Evolutionary conservation across 2,113 vertebrate genomes (phyloP), one percentile per base, ranked within the genome.

Genomic region (Daboia siamensis): DNA sequence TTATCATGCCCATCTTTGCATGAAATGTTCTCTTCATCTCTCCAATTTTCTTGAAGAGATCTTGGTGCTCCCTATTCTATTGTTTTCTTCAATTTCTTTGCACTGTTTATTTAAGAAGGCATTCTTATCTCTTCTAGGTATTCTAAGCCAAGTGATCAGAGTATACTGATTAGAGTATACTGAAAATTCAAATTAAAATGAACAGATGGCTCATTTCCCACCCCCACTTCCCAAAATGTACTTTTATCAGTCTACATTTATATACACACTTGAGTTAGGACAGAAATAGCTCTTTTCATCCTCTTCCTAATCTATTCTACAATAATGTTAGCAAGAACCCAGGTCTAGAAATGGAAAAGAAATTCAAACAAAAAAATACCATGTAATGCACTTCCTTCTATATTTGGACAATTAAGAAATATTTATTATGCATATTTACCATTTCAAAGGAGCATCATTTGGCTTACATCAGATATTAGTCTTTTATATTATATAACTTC

Each of bases 361-460:
- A 54, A 87, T 52, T 61, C 9, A 61, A 61, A 39, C 85, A 91
- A 85, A 93, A 57, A 94, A 93, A 61, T 88, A 5, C 59, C 88
- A 93, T 93, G 33, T 89, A 87, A 91, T 88, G 39, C 74, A 59
- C 29, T 94, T 93, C 92, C 89, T 56, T 3, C 0, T 90, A 46
- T 0, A 89, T 20, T 61, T 96, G 84, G 92, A 90, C 46, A 95
- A 93, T 94, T 1, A 12, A 90, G 46, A 29, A 90, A 1, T 93
- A 61, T 94, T 96, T 96, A 90, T 2, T 94, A 95, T 95, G 93
- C 88, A 86, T 92, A 93, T 93, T 54, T 55, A 21, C 91, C n/a
- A 91, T 93, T 95, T 88, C 52, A 93, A 93, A 94, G 90, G 24
- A 9, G 0, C 61, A 86, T 59, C 91, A 56, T 39, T 93, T 94